These are phyloP conservation scores for Ctenopoma kingsleyae DNA, from an alignment of 2,797 vertebrate species.

Conservation along the genomic window DNA sequence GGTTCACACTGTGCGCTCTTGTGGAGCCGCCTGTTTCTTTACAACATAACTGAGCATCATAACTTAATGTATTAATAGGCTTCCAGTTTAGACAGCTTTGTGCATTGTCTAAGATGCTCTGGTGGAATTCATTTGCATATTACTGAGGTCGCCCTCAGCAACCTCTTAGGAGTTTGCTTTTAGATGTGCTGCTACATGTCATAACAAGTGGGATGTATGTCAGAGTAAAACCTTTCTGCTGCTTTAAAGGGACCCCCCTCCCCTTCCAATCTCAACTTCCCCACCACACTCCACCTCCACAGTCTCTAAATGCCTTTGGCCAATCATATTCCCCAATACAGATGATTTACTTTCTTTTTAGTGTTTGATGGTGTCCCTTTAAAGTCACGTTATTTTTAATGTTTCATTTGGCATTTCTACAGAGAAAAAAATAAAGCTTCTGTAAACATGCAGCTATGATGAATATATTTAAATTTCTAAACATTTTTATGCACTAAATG, in stretches of 20 bases:
- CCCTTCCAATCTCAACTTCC: slow-evolving; percentile 19
- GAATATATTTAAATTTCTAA: slow-evolving; percentile 4
- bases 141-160: slow-evolving; percentile 83
- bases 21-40: slow-evolving; percentile 58
- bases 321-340: slow-evolving; percentile 55
- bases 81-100: slow-evolving; percentile 79
- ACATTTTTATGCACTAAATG: slow-evolving; percentile 2
- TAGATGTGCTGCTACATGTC: slow-evolving; percentile 80
- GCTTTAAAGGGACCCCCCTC: slow-evolving; percentile 36
- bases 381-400: slow-evolving; percentile 34
- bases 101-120: slow-evolving; percentile 82
- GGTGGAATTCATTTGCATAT: slow-evolving; percentile 81
- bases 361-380: slow-evolving; percentile 43
- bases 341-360: slow-evolving; percentile 46
- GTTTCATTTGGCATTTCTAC: slow-evolving; percentile 14
- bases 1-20: slow-evolving; percentile 47
- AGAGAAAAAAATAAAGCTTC: slow-evolving; percentile 8
- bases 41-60: slow-evolving; percentile 52
- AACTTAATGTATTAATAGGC: slow-evolving; percentile 79
- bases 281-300: slow-evolving; percentile 50
- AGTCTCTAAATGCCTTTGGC: slow-evolving; percentile 68
- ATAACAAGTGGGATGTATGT: slow-evolving; percentile 77
- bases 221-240: slow-evolving; percentile 71
- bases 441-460: slow-evolving; percentile 7
- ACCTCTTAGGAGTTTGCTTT: slow-evolving; percentile 82